These are phyloP conservation scores for Protomyctophum bolini DNA, from an alignment of 2,113 vertebrate genomes.

Conservation along the genomic window DNA sequence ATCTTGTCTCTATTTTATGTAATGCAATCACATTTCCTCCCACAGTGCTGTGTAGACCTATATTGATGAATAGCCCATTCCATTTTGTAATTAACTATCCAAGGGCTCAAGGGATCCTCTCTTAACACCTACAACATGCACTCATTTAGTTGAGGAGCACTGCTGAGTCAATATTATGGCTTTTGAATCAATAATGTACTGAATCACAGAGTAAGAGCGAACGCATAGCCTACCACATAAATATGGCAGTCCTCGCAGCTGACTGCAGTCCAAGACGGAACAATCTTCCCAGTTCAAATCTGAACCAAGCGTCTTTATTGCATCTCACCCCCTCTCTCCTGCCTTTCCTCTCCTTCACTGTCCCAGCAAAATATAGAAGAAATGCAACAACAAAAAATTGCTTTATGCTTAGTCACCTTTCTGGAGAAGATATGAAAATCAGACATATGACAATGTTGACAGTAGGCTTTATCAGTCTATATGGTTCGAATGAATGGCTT, in stretches of 20 bases:
- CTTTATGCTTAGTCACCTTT: constrained; percentile 10
- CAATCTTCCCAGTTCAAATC: too few relatives aligned
- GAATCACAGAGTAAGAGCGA: too few relatives aligned
- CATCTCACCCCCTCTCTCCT: too few relatives aligned
- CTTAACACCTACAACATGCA: background rate
- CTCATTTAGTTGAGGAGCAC: background rate
- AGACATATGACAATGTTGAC: constrained; percentile 41
- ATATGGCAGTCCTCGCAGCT: too few relatives aligned
- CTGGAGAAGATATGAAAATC: constrained; percentile 25
- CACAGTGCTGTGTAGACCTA: constrained; percentile 16
- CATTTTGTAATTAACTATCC: constrained; percentile 14
- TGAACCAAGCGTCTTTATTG: background rate
- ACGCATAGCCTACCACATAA: too few relatives aligned
- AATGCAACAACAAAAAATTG: too few relatives aligned
- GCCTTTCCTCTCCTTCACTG: too few relatives aligned
- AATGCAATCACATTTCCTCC: constrained; percentile 33
- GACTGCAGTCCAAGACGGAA: too few relatives aligned
- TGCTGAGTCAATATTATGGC: constrained; percentile 25
- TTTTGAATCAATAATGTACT: constrained; percentile 20
- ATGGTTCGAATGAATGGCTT: constrained; percentile 58
- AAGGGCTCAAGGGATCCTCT: constrained; percentile 31
- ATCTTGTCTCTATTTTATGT: background rate
- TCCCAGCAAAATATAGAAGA: too few relatives aligned
- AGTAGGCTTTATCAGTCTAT: constrained; percentile 33
- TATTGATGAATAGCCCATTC: constrained; percentile 6